phyloP scores from a whole-genome alignment of 2,888 invertebrate genomes.

The Hetaerina titia region DNA sequence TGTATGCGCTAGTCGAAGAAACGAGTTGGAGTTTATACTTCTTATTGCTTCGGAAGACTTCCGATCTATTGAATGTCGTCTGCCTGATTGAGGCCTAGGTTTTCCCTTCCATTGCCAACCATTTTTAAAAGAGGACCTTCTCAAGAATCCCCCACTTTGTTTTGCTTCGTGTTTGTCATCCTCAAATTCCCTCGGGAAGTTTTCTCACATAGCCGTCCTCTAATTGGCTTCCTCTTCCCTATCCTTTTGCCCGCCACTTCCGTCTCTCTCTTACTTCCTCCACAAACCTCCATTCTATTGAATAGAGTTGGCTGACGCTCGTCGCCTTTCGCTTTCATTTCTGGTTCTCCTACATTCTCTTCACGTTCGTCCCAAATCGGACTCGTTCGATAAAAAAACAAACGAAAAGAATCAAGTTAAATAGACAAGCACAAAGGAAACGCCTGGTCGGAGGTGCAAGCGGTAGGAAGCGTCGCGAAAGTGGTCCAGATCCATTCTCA shows the following conservation, averaged over 20 bases:
- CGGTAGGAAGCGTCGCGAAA: too few species aligned
- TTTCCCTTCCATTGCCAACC: neutral
- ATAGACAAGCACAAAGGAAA: too few species aligned
- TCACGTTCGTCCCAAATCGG: neutral
- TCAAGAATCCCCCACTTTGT: neutral
- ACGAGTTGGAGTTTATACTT: neutral
- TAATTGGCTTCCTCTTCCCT: neutral
- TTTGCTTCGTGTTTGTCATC: neutral
- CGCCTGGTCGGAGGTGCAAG: too few species aligned
- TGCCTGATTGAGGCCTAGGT: neutral
- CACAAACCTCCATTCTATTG: neutral
- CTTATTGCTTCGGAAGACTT: neutral
- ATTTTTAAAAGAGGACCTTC: neutral
- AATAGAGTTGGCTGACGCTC: neutral
- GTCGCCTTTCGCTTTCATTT: neutral
- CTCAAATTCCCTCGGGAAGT: slow-evolving; percentile 12
- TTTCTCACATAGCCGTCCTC: slow-evolving; percentile 11
- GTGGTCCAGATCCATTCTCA: too few species aligned
- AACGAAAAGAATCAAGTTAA: neutral
- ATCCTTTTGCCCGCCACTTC: neutral
- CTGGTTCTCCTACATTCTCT: neutral
- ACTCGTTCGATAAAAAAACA: neutral
- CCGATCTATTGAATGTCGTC: neutral
- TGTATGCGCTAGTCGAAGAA: neutral
- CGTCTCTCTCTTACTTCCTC: neutral